Evolutionary conservation across 2,888 invertebrate species (phyloP), one percentile per base, ranked within the genome.

Genomic region (Eristalinus aeneus): DNA sequence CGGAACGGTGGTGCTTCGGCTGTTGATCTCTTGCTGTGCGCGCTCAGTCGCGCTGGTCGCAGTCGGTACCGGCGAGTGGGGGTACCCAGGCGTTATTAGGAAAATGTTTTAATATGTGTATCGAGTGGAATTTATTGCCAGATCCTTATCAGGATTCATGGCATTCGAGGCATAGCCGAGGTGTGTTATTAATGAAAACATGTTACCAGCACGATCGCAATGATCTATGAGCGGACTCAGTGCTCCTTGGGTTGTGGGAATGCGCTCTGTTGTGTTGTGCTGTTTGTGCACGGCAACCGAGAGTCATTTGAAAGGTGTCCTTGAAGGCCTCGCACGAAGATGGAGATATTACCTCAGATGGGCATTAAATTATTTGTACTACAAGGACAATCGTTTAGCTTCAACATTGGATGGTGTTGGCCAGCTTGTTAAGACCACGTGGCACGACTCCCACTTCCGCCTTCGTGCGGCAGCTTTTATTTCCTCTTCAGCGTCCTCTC

Each of bases 41-140:
- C 53, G 60, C 23, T 23, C 27, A 27, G 27, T 27, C 27, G 27
- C 27, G 27, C 6, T n/a, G n/a, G 36, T 20, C 67, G n/a, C 69
- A 60, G 77, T 74, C 64, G 77, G 74, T 67, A 36, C 34, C 36
- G 46, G 34, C 36, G 16, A 23, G 9, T 34, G 6, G 9, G 11
- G 60, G 63, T 61, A 53, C 63, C 67, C 69, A 75, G 67, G 72
- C 68, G 72, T 76, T 76, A 85, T 85, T 76, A 85, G 68, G 76
- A 73, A 80, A 85, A 64, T 79, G 76, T 75, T 85, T 80, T 72
- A 80, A 85, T 85, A 77, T 73, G 76, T 69, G 81, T 68, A 76
- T 69, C 73, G 63, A 84, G 79, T 27, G 63, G 75, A 84, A 84
- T 84, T 84, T 84, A 84, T 84, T 75, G 65, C 84, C 56, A 68